Evolutionary conservation across 1,140 invertebrate species (phyloP).

Genomic region (Drosophila repleta): DNA sequence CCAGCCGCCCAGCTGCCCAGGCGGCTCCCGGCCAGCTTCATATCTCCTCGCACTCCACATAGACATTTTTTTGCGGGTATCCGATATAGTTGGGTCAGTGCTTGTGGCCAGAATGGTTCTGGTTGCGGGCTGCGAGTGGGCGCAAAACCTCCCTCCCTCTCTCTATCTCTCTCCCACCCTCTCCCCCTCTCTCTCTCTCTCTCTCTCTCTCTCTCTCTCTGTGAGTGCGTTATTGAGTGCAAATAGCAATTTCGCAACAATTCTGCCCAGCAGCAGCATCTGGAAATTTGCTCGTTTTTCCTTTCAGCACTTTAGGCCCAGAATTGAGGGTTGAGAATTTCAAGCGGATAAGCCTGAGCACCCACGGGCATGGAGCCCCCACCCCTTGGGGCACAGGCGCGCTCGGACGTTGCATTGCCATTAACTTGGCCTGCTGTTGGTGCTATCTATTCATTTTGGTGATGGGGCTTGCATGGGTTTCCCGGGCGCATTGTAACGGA

Average conservation of each 20-base stretch:
- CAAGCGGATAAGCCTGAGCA: constrained; percentile 9
- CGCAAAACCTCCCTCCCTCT: too few species aligned
- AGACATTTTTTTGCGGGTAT: constrained; percentile 82
- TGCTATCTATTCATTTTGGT: constrained; percentile 42
- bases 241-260: constrained; percentile 84
- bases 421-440: constrained; percentile 53
- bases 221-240: constrained; percentile 80
- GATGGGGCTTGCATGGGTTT: constrained; percentile 29
- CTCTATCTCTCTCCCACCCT: too few species aligned
- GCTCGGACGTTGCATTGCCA: constrained; percentile 16
- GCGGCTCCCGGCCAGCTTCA: background rate
- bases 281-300: constrained; percentile 66
- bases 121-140: constrained; percentile 55
- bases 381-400: background rate
- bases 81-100: constrained; percentile 84
- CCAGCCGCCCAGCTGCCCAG: constrained; percentile 20
- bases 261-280: constrained; percentile 63
- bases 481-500: constrained; percentile 46
- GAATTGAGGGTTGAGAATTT: constrained; percentile 41
- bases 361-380: background rate
- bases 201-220: background rate
- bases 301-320: constrained; percentile 79
- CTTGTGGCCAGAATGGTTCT: constrained; percentile 84
- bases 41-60: constrained; percentile 12
- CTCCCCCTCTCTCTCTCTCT: background rate